phyloP scores from a whole-genome alignment of 2,888 invertebrate species.

The Rhamphomyia laevipes region DNA sequence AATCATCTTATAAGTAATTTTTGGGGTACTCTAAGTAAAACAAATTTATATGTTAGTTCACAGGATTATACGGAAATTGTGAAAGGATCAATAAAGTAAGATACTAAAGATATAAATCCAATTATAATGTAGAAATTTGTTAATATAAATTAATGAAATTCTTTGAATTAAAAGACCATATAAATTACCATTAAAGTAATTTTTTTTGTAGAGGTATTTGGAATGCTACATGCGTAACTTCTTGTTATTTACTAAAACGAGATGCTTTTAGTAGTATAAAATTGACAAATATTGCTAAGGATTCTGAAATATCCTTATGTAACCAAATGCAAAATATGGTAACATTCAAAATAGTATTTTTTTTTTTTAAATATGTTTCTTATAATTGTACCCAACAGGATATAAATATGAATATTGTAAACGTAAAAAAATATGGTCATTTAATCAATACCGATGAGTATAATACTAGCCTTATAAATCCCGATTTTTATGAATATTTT shows the following conservation, averaged over 20 bases:
- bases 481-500: conserved; percentile 85
- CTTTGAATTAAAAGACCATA: no score
- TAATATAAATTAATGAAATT: no score
- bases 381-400: no score
- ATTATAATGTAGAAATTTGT: no score
- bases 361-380: conserved; percentile 13
- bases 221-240: conserved; percentile 89
- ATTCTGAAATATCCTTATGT: conserved; percentile 90
- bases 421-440: conserved; percentile 77
- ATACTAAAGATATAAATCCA: no score
- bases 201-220: conserved; percentile 71
- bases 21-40: conserved; percentile 86
- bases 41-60: conserved; percentile 90
- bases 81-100: conserved; percentile 40
- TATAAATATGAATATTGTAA: conserved; percentile 83
- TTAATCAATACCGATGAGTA: conserved; percentile 76
- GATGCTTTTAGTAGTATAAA: conserved; percentile 44
- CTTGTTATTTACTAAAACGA: conserved; percentile 71
- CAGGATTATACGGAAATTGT: conserved; percentile 94
- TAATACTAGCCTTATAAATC: conserved; percentile 58
- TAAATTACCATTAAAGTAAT: background rate
- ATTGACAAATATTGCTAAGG: conserved; percentile 54
- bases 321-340: conserved; percentile 46
- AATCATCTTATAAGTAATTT: conserved; percentile 96
- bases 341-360: conserved; percentile 29